phyloP scores from a whole-genome alignment of 2,888 invertebrate genomes.

The Lasioglossum marginatum region DNA sequence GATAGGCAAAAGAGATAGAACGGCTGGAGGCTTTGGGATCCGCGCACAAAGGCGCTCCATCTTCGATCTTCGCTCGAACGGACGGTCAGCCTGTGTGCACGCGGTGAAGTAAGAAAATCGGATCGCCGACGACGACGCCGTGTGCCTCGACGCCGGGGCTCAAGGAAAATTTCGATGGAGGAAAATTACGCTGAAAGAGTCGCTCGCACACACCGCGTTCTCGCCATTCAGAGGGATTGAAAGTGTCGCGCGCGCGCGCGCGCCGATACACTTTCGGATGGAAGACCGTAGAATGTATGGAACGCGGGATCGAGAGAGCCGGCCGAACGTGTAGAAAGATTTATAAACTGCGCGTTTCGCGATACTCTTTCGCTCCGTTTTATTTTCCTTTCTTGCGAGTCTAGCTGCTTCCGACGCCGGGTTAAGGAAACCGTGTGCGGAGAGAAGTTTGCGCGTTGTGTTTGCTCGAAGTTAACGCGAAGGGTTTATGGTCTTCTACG shows the following conservation, averaged over 20 bases:
- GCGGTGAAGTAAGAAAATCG: constrained; percentile 43
- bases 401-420: not conserved
- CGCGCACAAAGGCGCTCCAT: constrained; percentile 42
- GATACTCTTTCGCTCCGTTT: not conserved
- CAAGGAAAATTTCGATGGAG: constrained; percentile 31
- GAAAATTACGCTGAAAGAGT: constrained; percentile 29
- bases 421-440: not conserved
- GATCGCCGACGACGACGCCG: constrained; percentile 25
- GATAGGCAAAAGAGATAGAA: constrained; percentile 39
- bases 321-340: not conserved
- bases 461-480: not conserved
- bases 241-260: not conserved
- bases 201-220: not conserved
- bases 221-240: constrained; percentile 12
- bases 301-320: not conserved
- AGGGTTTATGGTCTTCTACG: not conserved
- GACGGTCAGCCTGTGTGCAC: constrained; percentile 35
- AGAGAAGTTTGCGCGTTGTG: not conserved
- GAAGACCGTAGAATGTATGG: constrained; percentile 1
- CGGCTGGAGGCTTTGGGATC: not conserved
- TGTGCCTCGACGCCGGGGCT: not conserved
- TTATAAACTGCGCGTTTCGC: constrained; percentile 1
- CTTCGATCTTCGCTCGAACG: constrained; percentile 50
- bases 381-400: not conserved
- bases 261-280: constrained; percentile 6